Conservation (phyloP, 2,888 invertebrate species). For the Apodemia duryi region DNA sequence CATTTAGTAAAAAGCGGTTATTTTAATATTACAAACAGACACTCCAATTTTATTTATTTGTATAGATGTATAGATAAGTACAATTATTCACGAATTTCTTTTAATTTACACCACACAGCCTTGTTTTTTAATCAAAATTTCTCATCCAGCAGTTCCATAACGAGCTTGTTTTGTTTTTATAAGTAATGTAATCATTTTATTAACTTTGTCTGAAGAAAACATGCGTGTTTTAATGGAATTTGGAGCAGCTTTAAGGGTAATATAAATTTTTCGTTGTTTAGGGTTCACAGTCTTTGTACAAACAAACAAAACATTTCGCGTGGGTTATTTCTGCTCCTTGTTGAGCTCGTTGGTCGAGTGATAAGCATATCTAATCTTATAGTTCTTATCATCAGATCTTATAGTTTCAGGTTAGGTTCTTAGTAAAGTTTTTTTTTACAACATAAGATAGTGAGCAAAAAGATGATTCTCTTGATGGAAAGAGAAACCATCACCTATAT, state of each 20-base stretch:
- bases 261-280: constrained; percentile 14
- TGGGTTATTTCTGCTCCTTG: neutral
- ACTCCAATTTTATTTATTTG: too few relatives aligned
- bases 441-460: too few relatives aligned
- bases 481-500: too few relatives aligned
- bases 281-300: neutral
- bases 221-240: constrained; percentile 13
- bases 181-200: constrained; percentile 22
- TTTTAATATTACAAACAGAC: too few relatives aligned
- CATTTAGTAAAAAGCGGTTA: too few relatives aligned
- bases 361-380: too few relatives aligned
- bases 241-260: constrained; percentile 3
- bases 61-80: too few relatives aligned
- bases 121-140: constrained; percentile 22
- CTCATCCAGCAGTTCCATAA: constrained; percentile 17
- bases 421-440: too few relatives aligned
- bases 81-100: neutral
- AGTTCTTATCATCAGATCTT: too few relatives aligned
- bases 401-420: too few relatives aligned
- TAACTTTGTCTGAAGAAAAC: constrained; percentile 16
- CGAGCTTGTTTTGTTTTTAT: constrained; percentile 20
- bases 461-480: too few relatives aligned
- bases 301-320: neutral
- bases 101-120: neutral
- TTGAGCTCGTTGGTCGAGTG: neutral